These are phyloP conservation scores for Panulirus ornatus DNA, from an alignment of 1,140 invertebrate genomes.

Conservation along the genomic window DNA sequence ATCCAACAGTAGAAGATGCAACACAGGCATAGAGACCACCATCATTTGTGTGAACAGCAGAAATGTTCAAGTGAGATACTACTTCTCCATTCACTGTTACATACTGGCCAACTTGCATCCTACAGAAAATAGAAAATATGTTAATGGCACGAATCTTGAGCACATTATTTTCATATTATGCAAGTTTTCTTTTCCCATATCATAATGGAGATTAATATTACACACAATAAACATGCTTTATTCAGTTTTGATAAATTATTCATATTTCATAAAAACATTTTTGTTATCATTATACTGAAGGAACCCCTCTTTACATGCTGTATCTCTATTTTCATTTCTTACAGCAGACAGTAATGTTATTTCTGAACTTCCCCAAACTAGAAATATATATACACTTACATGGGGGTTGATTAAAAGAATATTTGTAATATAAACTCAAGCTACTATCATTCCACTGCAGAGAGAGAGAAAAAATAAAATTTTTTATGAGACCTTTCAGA, in stretches of 20 bases:
- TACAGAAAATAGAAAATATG: constrained; percentile 75
- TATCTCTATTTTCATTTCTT: no score
- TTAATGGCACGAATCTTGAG: constrained; percentile 1
- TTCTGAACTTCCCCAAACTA: no score
- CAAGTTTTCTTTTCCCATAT: no score
- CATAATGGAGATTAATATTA: no score
- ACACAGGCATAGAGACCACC: constrained; percentile 95
- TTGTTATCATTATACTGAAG: no score
- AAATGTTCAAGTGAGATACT: constrained; percentile 95
- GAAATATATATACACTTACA: not conserved
- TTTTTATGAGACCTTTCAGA: constrained; percentile 83
- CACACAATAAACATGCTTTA: no score
- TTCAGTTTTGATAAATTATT: no score
- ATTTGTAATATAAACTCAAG: not conserved
- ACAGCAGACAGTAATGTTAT: no score
- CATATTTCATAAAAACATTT: no score
- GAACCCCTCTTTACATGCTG: no score
- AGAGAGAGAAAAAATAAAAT: no score
- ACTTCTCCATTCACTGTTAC: constrained; percentile 92
- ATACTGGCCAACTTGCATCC: constrained; percentile 90
- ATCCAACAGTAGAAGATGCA: constrained; percentile 94
- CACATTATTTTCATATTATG: no score
- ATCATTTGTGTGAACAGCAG: constrained; percentile 93
- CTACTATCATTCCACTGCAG: not conserved
- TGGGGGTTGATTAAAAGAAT: not conserved